phyloP scores from a whole-genome alignment of 2,888 invertebrate species.

The Sarcophaga caerulescens region DNA sequence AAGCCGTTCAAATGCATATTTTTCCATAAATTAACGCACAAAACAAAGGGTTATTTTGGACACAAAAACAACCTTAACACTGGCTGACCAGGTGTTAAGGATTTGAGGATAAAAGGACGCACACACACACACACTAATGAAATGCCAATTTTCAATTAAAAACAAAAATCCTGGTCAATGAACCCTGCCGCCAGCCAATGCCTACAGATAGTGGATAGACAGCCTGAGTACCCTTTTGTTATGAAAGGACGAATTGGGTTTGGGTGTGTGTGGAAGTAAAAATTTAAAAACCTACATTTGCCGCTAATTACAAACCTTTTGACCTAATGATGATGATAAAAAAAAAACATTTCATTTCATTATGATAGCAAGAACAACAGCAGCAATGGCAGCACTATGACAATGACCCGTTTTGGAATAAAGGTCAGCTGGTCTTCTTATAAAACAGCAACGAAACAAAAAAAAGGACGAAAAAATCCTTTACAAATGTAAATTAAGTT shows the following conservation, averaged over 20 bases:
- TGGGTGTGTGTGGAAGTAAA: constrained; percentile 13
- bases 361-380: background rate
- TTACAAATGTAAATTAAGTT: constrained; percentile 66
- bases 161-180: constrained; percentile 58
- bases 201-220: no score
- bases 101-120: constrained; percentile 1
- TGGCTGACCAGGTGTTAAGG: constrained; percentile 59
- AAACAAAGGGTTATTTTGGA: constrained; percentile 31
- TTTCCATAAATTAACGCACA: background rate
- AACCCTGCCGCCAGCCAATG: constrained; percentile 9
- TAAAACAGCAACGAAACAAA: constrained; percentile 2
- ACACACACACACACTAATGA: constrained; percentile 17
- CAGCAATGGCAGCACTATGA: constrained; percentile 27
- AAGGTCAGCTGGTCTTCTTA: constrained; percentile 64
- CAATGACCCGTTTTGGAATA: constrained; percentile 63
- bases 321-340: constrained; percentile 58
- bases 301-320: constrained; percentile 68
- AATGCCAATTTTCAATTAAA: constrained; percentile 62
- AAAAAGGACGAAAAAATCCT: constrained; percentile 57
- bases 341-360: constrained; percentile 42
- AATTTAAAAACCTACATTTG: constrained; percentile 59
- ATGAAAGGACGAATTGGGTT: no score
- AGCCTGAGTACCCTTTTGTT: no score
- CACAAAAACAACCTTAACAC: constrained; percentile 16
- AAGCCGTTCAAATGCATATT: background rate